Percentiles rank a stretch among this genome's conserved stretches.
Evolutionary conservation across 2,797 vertebrate genomes (phyloP).

Genomic region (Ceryle rudis): DNA sequence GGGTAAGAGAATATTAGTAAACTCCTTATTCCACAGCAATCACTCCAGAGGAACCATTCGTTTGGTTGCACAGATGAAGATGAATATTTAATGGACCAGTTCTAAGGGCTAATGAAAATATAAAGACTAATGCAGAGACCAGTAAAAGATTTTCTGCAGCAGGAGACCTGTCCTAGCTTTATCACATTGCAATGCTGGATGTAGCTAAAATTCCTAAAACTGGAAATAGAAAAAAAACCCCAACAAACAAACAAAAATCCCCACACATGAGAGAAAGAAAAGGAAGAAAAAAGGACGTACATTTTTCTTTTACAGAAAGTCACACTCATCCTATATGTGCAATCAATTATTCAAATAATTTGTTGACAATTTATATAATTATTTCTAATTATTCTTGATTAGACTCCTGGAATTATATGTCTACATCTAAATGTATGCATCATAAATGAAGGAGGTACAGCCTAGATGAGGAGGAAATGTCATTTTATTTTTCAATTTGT

Average conservation of each 20-base stretch:
- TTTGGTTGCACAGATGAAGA: background rate
- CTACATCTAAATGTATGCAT: background rate
- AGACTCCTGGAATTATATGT: background rate
- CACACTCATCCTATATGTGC: background rate
- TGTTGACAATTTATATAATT: background rate
- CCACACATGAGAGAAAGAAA: background rate
- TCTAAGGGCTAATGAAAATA: background rate
- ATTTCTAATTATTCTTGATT: conserved; percentile 12
- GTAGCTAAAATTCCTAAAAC: background rate
- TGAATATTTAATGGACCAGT: background rate
- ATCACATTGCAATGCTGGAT: background rate
- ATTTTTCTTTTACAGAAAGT: background rate
- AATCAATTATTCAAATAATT: conserved; percentile 22
- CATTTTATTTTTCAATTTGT: background rate
- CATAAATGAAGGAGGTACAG: background rate
- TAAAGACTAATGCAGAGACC: background rate
- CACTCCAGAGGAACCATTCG: background rate
- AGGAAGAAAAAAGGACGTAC: background rate
- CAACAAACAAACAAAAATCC: background rate
- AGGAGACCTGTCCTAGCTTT: background rate
- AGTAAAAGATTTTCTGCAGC: background rate
- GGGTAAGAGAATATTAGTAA: background rate
- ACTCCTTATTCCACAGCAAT: background rate
- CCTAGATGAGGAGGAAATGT: background rate
- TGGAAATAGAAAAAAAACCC: background rate